Conservation (phyloP, 2,888 invertebrate species). For the Oegoconia quadripuncta region DNA sequence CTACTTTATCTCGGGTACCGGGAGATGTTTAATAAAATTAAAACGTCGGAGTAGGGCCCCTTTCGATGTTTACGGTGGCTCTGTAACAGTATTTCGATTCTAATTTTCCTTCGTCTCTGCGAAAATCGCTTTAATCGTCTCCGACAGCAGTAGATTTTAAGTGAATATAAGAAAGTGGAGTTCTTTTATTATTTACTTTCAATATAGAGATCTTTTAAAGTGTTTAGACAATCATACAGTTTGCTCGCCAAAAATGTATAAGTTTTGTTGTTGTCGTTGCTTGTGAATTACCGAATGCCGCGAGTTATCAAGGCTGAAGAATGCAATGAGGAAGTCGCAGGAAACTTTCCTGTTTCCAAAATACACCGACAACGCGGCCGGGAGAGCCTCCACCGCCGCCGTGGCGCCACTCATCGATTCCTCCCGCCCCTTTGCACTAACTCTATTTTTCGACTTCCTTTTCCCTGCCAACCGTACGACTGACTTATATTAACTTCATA, state of each 20-base stretch:
- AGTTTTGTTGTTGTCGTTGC: conserved; percentile 26
- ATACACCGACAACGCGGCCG: conserved; percentile 33
- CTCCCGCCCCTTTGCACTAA: conserved; percentile 47
- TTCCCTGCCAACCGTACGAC: conserved; percentile 52
- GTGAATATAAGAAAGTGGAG: conserved; percentile 25
- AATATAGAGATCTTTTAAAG: conserved; percentile 30
- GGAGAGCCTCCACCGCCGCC: conserved; percentile 34
- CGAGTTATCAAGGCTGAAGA: conserved; percentile 25
- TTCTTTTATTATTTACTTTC: conserved; percentile 23
- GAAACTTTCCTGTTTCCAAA: conserved; percentile 43
- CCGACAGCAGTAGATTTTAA: conserved; percentile 31
- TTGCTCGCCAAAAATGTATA: no score
- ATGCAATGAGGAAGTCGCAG: conserved; percentile 33
- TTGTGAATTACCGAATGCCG: conserved; percentile 20
- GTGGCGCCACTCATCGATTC: conserved; percentile 56
- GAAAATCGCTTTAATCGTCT: conserved; percentile 42
- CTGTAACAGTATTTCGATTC: conserved; percentile 62
- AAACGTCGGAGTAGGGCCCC: conserved; percentile 60
- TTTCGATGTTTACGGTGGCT: conserved; percentile 61
- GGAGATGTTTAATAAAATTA: conserved; percentile 76
- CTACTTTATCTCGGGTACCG: conserved; percentile 70
- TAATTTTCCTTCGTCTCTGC: conserved; percentile 45
- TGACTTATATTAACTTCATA: conserved; percentile 69
- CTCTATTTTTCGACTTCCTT: conserved; percentile 62
- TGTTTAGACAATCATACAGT: conserved; percentile 31